phyloP scores from a whole-genome alignment of 2,888 invertebrate species.

The Epinotia bilunana region DNA sequence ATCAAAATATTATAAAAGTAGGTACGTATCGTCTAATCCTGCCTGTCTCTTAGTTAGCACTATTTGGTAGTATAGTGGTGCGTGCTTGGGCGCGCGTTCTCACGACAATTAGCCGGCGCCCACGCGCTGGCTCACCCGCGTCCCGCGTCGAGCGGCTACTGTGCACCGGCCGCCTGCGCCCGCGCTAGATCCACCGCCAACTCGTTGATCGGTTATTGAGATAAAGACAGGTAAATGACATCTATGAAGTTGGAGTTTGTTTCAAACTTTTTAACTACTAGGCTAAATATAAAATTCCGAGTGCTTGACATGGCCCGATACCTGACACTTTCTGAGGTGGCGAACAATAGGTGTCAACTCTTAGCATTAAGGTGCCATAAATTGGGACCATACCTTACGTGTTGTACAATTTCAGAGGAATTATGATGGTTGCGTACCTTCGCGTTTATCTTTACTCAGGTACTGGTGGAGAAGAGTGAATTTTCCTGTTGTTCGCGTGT shows the following conservation, averaged over 20 bases:
- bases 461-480: too few species aligned
- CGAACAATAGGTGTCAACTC: too few species aligned
- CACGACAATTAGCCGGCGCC: conserved; percentile 77
- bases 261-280: neutral
- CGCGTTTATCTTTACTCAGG: too few species aligned
- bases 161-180: neutral
- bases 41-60: neutral
- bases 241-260: neutral
- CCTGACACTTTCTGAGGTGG: too few species aligned
- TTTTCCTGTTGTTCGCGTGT: too few species aligned
- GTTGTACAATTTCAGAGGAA: too few species aligned
- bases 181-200: neutral
- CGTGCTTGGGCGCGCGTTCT: conserved; percentile 62
- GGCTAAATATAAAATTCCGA: too few species aligned
- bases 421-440: too few species aligned
- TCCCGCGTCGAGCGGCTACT: neutral
- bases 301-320: too few species aligned
- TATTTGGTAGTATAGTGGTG: neutral
- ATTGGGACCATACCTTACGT: too few species aligned
- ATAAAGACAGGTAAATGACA: neutral
- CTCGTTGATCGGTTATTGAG: neutral
- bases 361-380: too few species aligned
- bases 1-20: too few species aligned
- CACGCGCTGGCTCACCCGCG: conserved; percentile 48
- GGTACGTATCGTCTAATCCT: neutral